Evolutionary conservation across 2,888 invertebrate species (phyloP), one percentile per base, ranked within the genome.

Genomic region (Morpho achilles): DNA sequence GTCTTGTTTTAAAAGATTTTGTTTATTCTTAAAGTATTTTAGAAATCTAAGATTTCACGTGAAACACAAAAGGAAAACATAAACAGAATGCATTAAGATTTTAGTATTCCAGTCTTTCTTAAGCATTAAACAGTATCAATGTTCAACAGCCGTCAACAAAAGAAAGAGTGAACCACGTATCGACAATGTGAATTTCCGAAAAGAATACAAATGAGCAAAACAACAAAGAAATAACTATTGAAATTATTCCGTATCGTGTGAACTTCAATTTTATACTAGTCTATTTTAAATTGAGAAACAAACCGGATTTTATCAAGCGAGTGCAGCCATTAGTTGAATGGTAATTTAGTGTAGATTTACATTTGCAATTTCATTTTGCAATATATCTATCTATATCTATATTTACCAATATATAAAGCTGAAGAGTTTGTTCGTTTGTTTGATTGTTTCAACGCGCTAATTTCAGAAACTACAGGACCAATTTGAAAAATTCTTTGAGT

Each of bases 191-290:
- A 41, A 10, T 53, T 53, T 59, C 50, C 52, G 45, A 22, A 45
- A 44, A 42, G 62, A 62, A 62, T 60, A 60, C 60, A 52, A 62
- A 62, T 60, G 22, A 56, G 52, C 39, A 32, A 48, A 8, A 16
- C 8, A 55, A 60, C 55, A 53, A 55, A 43, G 49, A 43, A 55
- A 43, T 44, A 51, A 41, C 22, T 47, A 41, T 59, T 40, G 54
- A 10, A 48, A 8, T 48, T 48, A 52, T 53, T 58, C 23, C 59
- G 40, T 44, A 51, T 49, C 60, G 58, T 58, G 60, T 58, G 62
- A 60, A 62, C 39, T 48, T 10, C 7, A 10, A 50, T 43, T 43
- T 48, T 56, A 22, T 43, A 44, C n/a, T 45, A 58, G 49, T 22
- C 56, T 48, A 41, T n/a, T 59, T 53, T 58, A 58, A 53, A 61